These are phyloP conservation scores for Pogonomyrmex barbatus DNA, from an alignment of 1,140 invertebrate species.

Conservation along the genomic window DNA sequence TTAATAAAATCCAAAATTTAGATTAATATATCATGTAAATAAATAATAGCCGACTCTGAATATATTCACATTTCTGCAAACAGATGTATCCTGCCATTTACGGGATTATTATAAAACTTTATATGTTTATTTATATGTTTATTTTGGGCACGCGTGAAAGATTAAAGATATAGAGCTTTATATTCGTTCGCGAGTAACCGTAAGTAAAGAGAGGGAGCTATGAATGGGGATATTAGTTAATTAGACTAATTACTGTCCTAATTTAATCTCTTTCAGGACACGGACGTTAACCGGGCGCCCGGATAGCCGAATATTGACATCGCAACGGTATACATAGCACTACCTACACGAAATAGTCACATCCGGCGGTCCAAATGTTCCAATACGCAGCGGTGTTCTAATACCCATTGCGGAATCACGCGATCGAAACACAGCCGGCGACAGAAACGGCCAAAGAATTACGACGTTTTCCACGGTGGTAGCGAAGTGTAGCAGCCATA, in stretches of 20 bases:
- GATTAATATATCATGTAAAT: slow-evolving; percentile 17
- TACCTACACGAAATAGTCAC: slow-evolving; percentile 35
- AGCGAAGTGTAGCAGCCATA: slow-evolving; percentile 24
- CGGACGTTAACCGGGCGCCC: slow-evolving; percentile 22
- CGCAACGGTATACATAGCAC: neutral
- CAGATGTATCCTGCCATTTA: neutral
- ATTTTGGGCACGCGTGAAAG: no score
- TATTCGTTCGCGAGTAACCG: neutral
- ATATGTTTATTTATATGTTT: neutral
- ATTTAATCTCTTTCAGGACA: neutral
- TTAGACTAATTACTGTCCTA: slow-evolving; percentile 26
- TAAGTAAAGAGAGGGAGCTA: neutral
- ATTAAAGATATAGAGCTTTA: neutral
- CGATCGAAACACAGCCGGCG: neutral
- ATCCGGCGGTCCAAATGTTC: slow-evolving; percentile 42
- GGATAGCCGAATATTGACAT: slow-evolving; percentile 49
- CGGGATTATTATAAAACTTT: neutral
- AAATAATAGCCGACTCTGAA: neutral
- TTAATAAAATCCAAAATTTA: neutral
- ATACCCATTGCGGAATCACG: neutral
- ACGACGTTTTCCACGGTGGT: slow-evolving; percentile 19
- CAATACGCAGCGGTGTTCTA: neutral
- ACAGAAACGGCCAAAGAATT: slow-evolving; percentile 23
- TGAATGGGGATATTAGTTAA: neutral
- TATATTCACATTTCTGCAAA: neutral